Evolutionary conservation across 2,888 invertebrate species (phyloP), one percentile per base, ranked within the genome.

Genomic region (Margaritifera margaritifera): DNA sequence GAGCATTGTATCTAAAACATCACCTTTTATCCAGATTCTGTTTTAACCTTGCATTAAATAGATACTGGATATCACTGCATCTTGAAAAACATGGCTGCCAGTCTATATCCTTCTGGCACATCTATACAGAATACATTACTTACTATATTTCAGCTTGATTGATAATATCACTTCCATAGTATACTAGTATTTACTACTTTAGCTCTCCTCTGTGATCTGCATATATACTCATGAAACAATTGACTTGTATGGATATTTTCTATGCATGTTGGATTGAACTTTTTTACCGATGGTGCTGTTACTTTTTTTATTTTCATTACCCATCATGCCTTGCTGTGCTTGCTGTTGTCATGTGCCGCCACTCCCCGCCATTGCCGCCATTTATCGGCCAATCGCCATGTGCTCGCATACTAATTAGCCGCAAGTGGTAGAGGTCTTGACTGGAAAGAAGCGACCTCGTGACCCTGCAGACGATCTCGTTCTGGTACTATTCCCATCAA

Each of bases 371-470:
- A 87, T 67, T 85, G 87, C 86, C 81, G 88, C 87, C 86, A 86
- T 84, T 84, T 84, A 86, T 87, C 84, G 85, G 86, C 85, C 86
- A 86, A 82, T 86, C 79, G 88, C 77, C 86, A 79, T 82, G 87
- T 86, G 87, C 88, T 86, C 85, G 88, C 87, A 85, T 86, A 88
- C 87, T 88, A 88, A 88, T 87, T 89, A 89, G 88, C 88, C 88
- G 85, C 89, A 86, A 88, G 86, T 89, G 86, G 89, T 90, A 85
- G 89, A 89, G 88, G 88, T 88, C 84, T 80, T 95, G 93, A 93
- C 94, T 92, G 95, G 95, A 94, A 96, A 96, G 95, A 96, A 96
- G 94, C 95, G 96, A 93, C 94, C 96, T 93, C 94, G 93, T 90
- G 94, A 94, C 92, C 92, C 92, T 90, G 94, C 94, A 92, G 94